phyloP scores from a whole-genome alignment of 2,888 invertebrate species.

The Lymantria monacha region DNA sequence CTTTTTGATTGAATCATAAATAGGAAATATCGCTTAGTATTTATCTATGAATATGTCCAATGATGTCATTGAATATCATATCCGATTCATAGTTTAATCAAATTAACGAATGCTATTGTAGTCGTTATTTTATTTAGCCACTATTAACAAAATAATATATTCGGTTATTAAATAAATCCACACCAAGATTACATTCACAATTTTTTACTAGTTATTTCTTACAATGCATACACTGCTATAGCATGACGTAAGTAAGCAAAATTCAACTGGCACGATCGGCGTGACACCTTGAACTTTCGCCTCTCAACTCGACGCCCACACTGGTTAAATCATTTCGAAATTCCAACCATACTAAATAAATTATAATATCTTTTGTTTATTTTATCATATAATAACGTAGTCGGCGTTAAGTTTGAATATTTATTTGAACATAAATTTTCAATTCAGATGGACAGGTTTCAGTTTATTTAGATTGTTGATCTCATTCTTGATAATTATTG shows the following conservation, averaged over 20 bases:
- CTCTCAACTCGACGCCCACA: conserved; percentile 34
- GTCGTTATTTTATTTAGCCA: not conserved
- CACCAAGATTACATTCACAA: not conserved
- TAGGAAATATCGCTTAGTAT: too few relatives aligned
- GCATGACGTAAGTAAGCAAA: conserved; percentile 19
- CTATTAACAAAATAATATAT: not conserved
- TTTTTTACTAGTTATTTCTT: conserved; percentile 16
- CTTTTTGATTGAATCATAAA: too few relatives aligned
- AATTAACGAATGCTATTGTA: not conserved
- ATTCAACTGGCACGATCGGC: conserved; percentile 7
- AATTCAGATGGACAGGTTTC: too few relatives aligned
- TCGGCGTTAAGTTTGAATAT: too few relatives aligned
- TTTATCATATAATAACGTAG: not conserved
- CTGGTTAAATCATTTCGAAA: conserved; percentile 44
- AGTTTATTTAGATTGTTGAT: too few relatives aligned
- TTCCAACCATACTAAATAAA: conserved; percentile 17
- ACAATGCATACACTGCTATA: conserved; percentile 13
- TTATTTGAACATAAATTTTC: too few relatives aligned
- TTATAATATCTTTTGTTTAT: conserved; percentile 18
- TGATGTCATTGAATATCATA: too few relatives aligned
- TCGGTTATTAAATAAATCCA: not conserved
- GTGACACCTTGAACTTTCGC: conserved; percentile 62
- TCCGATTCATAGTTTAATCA: too few relatives aligned
- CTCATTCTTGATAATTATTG: too few relatives aligned
- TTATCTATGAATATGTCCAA: too few relatives aligned